Evolutionary conservation across 1,140 invertebrate genomes (phyloP), one percentile per base, ranked within the genome.

Genomic region (Trichonephila inaurata): DNA sequence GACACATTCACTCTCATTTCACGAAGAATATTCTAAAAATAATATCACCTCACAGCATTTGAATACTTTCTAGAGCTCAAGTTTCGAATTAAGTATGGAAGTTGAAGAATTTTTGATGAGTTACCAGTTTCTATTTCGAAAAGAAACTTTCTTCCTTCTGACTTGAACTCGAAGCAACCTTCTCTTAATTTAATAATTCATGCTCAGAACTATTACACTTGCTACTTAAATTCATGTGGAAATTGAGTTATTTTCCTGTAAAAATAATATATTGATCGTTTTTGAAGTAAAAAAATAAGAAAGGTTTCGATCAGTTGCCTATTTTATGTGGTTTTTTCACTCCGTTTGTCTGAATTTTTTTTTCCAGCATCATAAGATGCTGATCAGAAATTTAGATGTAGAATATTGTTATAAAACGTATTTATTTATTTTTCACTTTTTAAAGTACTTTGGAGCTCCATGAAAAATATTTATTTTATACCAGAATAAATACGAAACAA

Each of bases 121-220:
- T 77, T 77, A 18, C 72, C 33, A 40, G 33, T 77, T 77, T 28
- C 10, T 51, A 10, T 51, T 51, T 12, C 7, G 10, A 51, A 77
- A 28, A 33, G 28, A 28, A 72, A 28, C 8, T 77, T 77, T 33
- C 16, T 77, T 77, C 18, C 28, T 18, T 33, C 19, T 28, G n/a
- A 24, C 66, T 24, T 24, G 66, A 69, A 24, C 10, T 24, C 24
- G 7, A 2, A 69, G n/a, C 28, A 69, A 7, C 24, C 28, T 12
- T 77, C 72, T 18, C 28, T 77, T 77, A 77, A 77, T 77, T 77
- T 40, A 77, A 77, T 77, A 77, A 77, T 77, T 77, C 28, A 77
- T 77, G 33, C 72, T 16, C 28, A 18, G 14, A 40, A 28, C 33
- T 77, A 77, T 77, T 77, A 77, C 33, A 33, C 4, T 4, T 33